phyloP scores from a whole-genome alignment of 2,888 invertebrate species.

The Drosophila cracens region DNA sequence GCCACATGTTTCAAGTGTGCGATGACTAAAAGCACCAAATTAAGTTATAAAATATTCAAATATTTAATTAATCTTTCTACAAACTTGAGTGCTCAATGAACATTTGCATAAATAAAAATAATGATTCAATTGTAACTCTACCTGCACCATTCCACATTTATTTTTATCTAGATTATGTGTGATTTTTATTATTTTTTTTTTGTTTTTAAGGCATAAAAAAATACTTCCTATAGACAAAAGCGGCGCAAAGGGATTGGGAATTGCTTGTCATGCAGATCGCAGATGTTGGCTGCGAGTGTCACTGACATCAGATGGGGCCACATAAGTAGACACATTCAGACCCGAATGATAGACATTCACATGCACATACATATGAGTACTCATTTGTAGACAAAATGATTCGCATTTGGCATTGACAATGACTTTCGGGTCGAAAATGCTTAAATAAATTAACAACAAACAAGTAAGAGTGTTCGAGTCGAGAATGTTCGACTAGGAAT shows the following conservation, averaged over 20 bases:
- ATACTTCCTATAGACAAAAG: conserved; percentile 46
- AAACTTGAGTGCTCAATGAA: neutral
- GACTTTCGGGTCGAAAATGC: conserved; percentile 63
- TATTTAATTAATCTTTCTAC: conserved; percentile 44
- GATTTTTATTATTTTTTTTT: neutral
- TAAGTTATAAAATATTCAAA: conserved; percentile 29
- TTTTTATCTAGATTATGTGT: conserved; percentile 5
- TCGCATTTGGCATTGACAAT: conserved; percentile 79
- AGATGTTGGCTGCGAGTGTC: conserved; percentile 67
- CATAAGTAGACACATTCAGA: conserved; percentile 38
- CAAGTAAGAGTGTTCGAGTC: conserved; percentile 8
- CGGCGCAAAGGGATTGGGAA: conserved; percentile 33
- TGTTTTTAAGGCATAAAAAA: conserved; percentile 1
- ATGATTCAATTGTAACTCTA: conserved; percentile 36
- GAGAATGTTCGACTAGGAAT: neutral
- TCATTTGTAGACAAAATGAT: conserved; percentile 64
- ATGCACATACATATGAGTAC: conserved; percentile 11
- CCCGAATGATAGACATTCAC: conserved; percentile 8
- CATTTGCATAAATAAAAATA: conserved; percentile 41
- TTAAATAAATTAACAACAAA: conserved; percentile 41
- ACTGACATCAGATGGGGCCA: conserved; percentile 75
- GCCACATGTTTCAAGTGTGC: conserved; percentile 57
- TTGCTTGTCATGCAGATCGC: conserved; percentile 62
- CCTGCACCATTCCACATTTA: conserved; percentile 15
- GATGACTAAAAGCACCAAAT: conserved; percentile 46